phyloP scores from a whole-genome alignment of 2,888 invertebrate species.

The Melanotus villosus region DNA sequence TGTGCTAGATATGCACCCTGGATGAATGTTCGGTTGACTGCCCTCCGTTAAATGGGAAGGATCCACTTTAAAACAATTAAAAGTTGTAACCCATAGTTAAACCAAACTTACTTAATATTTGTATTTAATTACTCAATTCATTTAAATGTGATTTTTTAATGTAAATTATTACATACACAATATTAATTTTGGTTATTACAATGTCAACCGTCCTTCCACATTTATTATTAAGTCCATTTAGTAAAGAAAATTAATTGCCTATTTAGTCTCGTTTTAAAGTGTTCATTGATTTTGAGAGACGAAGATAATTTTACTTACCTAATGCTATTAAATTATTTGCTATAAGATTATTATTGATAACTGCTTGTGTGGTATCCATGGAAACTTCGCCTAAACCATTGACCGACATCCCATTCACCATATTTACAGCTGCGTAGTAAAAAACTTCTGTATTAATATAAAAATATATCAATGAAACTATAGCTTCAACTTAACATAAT shows the following conservation, averaged over 20 bases:
- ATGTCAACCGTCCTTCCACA: too few relatives aligned
- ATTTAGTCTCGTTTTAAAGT: too few relatives aligned
- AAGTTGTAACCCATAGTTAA: too few relatives aligned
- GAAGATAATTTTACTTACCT: too few relatives aligned
- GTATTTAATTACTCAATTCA: too few relatives aligned
- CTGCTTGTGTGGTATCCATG: constrained; percentile 77
- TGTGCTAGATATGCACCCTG: constrained; percentile 76
- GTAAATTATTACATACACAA: too few relatives aligned
- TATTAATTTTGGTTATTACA: too few relatives aligned
- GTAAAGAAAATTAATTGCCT: too few relatives aligned
- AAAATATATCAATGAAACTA: background rate
- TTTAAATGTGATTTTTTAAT: too few relatives aligned
- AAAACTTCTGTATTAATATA: background rate
- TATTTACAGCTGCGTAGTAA: constrained; percentile 73
- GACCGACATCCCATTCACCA: constrained; percentile 83
- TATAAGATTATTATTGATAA: constrained; percentile 70
- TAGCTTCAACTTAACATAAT: background rate
- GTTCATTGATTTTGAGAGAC: too few relatives aligned
- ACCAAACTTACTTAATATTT: too few relatives aligned
- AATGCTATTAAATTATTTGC: constrained; percentile 68
- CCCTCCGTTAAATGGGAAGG: constrained; percentile 59
- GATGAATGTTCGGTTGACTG: constrained; percentile 75
- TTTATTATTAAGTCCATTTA: too few relatives aligned
- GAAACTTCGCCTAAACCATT: constrained; percentile 82
- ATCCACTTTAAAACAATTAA: constrained; percentile 31